These are phyloP conservation scores for Tetramorium simillimum DNA, from an alignment of 1,140 invertebrate genomes.

Conservation along the genomic window DNA sequence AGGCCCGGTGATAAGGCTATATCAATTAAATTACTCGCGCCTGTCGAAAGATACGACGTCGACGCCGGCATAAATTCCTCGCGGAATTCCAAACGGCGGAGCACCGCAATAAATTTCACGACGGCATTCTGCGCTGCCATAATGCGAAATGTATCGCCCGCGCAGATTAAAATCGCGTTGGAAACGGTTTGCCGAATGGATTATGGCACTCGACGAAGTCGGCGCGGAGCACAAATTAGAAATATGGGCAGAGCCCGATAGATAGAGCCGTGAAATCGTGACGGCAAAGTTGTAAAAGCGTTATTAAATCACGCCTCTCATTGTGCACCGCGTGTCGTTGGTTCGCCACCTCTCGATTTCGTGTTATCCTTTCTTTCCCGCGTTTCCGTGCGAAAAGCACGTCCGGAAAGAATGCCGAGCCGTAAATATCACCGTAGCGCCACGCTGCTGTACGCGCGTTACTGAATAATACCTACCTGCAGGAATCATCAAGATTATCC, in stretches of 20 bases:
- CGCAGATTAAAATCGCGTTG: constrained; percentile 16
- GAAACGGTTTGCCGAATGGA: constrained; percentile 28
- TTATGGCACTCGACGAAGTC: neutral
- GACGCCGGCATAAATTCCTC: neutral
- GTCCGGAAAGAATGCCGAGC: neutral
- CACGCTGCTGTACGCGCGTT: neutral
- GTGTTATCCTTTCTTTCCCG: neutral
- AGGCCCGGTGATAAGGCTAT: neutral
- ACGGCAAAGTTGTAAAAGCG: constrained; percentile 1
- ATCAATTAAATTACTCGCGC: neutral
- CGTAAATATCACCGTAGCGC: constrained; percentile 15
- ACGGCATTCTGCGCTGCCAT: constrained; percentile 2
- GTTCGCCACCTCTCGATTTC: neutral
- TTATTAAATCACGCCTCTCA: neutral
- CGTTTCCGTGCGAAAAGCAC: constrained; percentile 13
- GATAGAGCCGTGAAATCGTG: neutral
- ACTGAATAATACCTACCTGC: constrained; percentile 17
- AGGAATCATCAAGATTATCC: constrained; percentile 28
- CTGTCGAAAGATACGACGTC: neutral
- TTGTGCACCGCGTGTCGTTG: constrained; percentile 16
- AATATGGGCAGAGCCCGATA: neutral
- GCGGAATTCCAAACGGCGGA: neutral
- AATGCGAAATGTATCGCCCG: neutral
- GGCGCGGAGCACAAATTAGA: neutral
- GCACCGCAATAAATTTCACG: constrained; percentile 6